A percentile compares a stretch with the other conserved stretches of the same genome.
phyloP scores from a whole-genome alignment of 2,113 vertebrate species.

The Taurulus bubalis region DNA sequence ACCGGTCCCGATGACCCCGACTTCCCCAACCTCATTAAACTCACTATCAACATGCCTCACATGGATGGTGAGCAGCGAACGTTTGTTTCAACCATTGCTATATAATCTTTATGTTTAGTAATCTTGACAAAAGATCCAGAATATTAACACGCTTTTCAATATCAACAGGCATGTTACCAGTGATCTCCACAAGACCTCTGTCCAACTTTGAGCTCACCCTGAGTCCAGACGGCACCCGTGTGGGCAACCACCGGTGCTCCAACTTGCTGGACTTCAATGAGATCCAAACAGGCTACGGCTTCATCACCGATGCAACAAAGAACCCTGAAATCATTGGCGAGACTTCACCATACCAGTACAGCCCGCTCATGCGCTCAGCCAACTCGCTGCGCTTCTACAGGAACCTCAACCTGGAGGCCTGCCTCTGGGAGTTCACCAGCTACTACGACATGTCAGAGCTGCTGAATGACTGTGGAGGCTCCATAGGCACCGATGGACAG shows the following conservation, averaged over 20 bases:
- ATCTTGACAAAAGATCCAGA: neutral
- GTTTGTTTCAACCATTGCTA: neutral
- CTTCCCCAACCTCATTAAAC: conserved; percentile 83
- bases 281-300: conserved; percentile 86
- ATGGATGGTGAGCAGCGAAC: conserved; percentile 80
- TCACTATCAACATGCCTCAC: conserved; percentile 86
- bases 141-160: neutral
- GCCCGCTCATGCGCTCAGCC: conserved; percentile 73
- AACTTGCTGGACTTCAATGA: conserved; percentile 89
- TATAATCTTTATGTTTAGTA: neutral
- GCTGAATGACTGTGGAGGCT: conserved; percentile 83
- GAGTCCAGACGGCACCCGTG: conserved; percentile 85
- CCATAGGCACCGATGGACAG: conserved; percentile 85
- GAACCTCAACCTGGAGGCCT: conserved; percentile 87
- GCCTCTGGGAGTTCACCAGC: conserved; percentile 86
- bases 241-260: conserved; percentile 89
- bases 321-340: conserved; percentile 86
- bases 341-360: conserved; percentile 86
- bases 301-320: conserved; percentile 85
- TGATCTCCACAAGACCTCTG: conserved; percentile 86
- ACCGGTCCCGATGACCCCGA: conserved; percentile 83
- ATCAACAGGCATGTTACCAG: conserved; percentile 87
- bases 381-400: conserved; percentile 85
- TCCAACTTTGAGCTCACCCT: conserved; percentile 89
- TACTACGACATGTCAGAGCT: conserved; percentile 86